phyloP scores from a whole-genome alignment of 2,113 vertebrate species.

The Pseudorhombus dupliciocellatus region DNA sequence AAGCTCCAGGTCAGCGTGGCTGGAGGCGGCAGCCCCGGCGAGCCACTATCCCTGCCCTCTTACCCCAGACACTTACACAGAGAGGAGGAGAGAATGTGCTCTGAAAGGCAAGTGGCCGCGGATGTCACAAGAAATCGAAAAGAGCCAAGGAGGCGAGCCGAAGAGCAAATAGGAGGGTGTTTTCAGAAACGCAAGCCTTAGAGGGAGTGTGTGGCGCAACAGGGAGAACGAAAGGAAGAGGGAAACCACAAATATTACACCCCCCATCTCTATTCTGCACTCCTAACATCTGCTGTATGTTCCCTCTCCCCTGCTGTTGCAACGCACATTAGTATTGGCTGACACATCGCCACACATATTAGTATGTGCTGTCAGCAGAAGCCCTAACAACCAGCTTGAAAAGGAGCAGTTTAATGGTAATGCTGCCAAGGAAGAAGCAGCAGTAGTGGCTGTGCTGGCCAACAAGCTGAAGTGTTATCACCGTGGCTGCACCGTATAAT shows the following conservation, averaged over 20 bases:
- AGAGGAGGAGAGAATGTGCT: conserved; percentile 34
- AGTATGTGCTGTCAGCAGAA: conserved; percentile 70
- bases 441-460: conserved; percentile 46
- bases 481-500: conserved; percentile 65
- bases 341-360: conserved; percentile 62
- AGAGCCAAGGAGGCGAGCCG: conserved; percentile 12
- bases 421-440: conserved; percentile 40
- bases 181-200: conserved; percentile 14
- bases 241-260: conserved; percentile 37
- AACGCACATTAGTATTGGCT: conserved; percentile 63
- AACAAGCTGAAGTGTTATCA: conserved; percentile 59
- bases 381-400: conserved; percentile 57
- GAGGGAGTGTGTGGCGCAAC: conserved; percentile 3
- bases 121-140: conserved; percentile 26
- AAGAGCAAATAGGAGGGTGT: conserved; percentile 26
- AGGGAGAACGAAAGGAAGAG: conserved; percentile 1
- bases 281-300: conserved; percentile 57
- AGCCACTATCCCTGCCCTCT: conserved; percentile 26
- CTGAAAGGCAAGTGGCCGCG: conserved; percentile 55
- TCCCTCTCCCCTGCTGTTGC: conserved; percentile 43
- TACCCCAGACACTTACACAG: conserved; percentile 33
- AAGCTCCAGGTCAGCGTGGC: conserved; percentile 47
- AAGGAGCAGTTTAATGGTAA: conserved; percentile 62
- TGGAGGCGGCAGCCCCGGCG: conserved; percentile 20
- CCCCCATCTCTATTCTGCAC: conserved; percentile 51